Evolutionary conservation across 2,113 vertebrate genomes (phyloP).

Genomic region (Orycteropus afer): DNA sequence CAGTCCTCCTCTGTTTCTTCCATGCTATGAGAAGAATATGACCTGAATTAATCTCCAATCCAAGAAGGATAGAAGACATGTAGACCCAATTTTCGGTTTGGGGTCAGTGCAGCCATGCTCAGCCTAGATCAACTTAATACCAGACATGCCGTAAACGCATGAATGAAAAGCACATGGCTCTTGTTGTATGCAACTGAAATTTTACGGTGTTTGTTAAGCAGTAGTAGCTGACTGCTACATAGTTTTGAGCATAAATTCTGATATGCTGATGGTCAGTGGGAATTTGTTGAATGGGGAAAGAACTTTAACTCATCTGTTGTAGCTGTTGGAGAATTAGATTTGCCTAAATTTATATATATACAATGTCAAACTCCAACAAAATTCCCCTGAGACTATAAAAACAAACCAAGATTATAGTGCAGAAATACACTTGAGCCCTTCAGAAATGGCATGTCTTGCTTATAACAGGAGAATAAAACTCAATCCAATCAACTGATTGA

Average conservation of each 20-base stretch:
- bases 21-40: not conserved
- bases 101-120: not conserved
- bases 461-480: not conserved
- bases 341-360: not conserved
- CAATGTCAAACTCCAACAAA: not conserved
- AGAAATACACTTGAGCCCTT: not conserved
- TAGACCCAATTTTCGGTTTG: not conserved
- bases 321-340: not conserved
- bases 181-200: not conserved
- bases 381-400: not conserved
- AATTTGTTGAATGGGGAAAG: not conserved
- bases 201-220: not conserved
- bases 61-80: not conserved
- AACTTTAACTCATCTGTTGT: not conserved
- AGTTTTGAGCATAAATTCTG: not conserved
- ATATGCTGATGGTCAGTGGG: not conserved
- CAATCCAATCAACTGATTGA: not conserved
- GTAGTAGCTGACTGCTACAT: not conserved
- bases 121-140: not conserved
- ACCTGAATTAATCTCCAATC: not conserved
- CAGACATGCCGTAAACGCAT: not conserved
- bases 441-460: not conserved
- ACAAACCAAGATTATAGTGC: not conserved
- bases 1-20: not conserved
- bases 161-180: not conserved